Evolutionary conservation across 2,797 vertebrate genomes (phyloP), one percentile per base, ranked within the genome.

Genomic region (Catamblyrhynchus diadema): DNA sequence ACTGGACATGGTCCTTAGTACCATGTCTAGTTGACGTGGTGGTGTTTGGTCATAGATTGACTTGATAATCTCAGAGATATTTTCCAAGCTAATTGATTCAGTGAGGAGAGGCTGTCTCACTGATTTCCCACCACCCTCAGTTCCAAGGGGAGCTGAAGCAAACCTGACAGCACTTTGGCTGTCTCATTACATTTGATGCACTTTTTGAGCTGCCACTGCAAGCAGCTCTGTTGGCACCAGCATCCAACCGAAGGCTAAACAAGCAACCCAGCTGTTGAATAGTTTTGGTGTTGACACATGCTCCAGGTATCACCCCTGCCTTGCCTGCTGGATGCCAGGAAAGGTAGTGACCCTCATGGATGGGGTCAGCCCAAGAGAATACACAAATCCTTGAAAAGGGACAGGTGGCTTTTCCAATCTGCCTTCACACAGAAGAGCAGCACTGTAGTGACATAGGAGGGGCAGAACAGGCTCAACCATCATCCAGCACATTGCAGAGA

Each of bases 281-380:
- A 30, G 19, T 6, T 2, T 33, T 42, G 22, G 9, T 28, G 12
- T 67, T 45, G 41, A 37, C 37, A 25, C 4, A 1, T 1, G 6
- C 47, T 21, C 16, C n/a, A 32, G 9, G 3, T 9, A 27, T 14
- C 3, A 3, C 12, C 17, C 5, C 0, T 27, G 44, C 20, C 35
- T 51, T 56, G 10, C 51, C 35, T 39, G 13, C 59, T 44, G 53
- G 18, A 56, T n/a, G 45, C 54, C 3, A 4, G 32, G 41, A 47
- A 50, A 33, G 2, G 14, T 2, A 25, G 24, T 25, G 48, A 62
- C n/a, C 35, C 24, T 44, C 62, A 11, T 2, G 10, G 17, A 54
- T 22, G 20, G 41, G 17, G 30, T 62, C 42, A 77, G 50, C 23
- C 54, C 32, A 48, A 64, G 28, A 48, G 23, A 69, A 82, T 5